Evolutionary conservation across 2,113 vertebrate genomes (phyloP).

Genomic region (Microtus richardsoni): DNA sequence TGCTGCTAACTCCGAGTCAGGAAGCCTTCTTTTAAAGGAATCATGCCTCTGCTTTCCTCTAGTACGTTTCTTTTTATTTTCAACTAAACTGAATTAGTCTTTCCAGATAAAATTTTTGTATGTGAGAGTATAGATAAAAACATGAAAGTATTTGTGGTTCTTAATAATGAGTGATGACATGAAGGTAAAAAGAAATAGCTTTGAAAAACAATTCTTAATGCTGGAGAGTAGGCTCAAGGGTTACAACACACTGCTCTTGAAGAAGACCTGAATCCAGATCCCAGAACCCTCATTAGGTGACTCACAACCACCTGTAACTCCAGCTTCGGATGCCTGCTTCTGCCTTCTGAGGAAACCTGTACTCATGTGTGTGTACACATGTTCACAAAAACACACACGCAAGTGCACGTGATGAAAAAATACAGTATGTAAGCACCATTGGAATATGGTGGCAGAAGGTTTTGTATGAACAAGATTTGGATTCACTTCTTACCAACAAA

Average conservation of each 20-base stretch:
- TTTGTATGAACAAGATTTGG: neutral
- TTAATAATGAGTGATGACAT: conserved; percentile 59
- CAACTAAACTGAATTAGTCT: neutral
- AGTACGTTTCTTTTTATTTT: neutral
- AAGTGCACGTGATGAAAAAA: neutral
- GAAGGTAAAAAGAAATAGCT: conserved; percentile 13
- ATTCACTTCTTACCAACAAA: neutral
- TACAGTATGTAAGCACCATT: neutral
- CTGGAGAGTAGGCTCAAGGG: neutral
- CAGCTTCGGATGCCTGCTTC: neutral
- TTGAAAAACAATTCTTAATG: neutral
- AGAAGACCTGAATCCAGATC: neutral
- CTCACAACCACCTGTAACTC: neutral
- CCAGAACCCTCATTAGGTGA: neutral
- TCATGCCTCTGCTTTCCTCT: too few relatives aligned
- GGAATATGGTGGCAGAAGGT: neutral
- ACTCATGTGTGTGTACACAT: neutral
- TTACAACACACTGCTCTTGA: neutral
- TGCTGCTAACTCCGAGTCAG: too few relatives aligned
- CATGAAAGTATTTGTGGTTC: conserved; percentile 7
- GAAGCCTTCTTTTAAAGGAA: too few relatives aligned
- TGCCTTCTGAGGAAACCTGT: neutral
- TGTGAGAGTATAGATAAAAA: neutral
- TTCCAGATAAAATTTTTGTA: conserved; percentile 24
- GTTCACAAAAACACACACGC: neutral